These are phyloP conservation scores for Leptinotarsa texana DNA, from an alignment of 1,140 invertebrate genomes.

Conservation along the genomic window DNA sequence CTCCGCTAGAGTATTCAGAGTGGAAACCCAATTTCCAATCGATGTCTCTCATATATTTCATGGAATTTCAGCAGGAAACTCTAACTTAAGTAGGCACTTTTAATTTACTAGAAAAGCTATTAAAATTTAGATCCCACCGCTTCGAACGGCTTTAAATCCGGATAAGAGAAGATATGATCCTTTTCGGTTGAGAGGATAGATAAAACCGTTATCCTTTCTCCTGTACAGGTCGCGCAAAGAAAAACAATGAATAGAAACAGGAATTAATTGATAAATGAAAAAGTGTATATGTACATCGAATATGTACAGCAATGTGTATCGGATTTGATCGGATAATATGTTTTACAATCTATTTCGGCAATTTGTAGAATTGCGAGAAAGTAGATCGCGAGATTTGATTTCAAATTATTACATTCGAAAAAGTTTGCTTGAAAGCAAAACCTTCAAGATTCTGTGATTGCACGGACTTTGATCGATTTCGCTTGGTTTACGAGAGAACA, in stretches of 20 bases:
- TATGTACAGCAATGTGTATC: too few relatives aligned
- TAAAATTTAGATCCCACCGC: not conserved
- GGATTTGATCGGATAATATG: too few relatives aligned
- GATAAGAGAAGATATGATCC: not conserved
- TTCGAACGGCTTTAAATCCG: not conserved
- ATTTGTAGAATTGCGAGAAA: too few relatives aligned
- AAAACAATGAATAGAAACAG: not conserved
- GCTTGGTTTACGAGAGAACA: too few relatives aligned
- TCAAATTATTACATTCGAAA: too few relatives aligned
- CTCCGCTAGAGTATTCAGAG: not conserved
- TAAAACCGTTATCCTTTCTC: not conserved
- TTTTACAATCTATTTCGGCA: too few relatives aligned
- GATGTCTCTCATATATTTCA: not conserved
- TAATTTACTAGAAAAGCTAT: slow-evolving; percentile 4
- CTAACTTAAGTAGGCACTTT: not conserved
- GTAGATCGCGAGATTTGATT: too few relatives aligned
- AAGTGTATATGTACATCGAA: too few relatives aligned
- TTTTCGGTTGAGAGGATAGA: not conserved
- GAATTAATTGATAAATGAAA: too few relatives aligned
- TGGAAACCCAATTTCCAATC: not conserved
- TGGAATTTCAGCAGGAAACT: slow-evolving; percentile 2
- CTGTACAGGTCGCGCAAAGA: not conserved
- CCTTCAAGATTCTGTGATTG: too few relatives aligned
- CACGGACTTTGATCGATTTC: too few relatives aligned
- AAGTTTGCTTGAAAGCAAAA: too few relatives aligned